Percentiles rank a stretch among this genome's conserved stretches.
phyloP scores from a whole-genome alignment of 2,888 invertebrate genomes.

The Lucinisca nassula region DNA sequence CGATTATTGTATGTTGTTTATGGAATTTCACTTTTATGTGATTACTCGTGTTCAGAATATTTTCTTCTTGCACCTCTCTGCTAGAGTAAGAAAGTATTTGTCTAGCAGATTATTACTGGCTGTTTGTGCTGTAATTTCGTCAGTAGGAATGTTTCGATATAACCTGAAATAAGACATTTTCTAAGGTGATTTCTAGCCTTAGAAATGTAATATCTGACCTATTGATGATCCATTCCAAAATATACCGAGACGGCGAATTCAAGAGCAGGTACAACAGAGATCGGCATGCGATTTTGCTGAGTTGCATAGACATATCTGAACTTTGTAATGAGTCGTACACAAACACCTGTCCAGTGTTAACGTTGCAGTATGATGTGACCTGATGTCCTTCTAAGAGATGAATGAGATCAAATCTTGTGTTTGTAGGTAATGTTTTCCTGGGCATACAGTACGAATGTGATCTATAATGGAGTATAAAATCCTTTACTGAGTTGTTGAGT shows the following conservation, averaged over 20 bases:
- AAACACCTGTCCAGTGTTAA: not conserved
- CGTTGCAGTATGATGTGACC: conserved; percentile 26
- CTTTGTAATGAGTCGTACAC: conserved; percentile 26
- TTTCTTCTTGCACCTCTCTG: not conserved
- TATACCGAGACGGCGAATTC: conserved; percentile 23
- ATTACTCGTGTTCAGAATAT: not conserved
- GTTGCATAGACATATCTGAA: conserved; percentile 16
- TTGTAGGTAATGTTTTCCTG: too few species aligned
- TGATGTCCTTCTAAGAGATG: conserved; percentile 26
- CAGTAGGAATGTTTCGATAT: conserved; percentile 17
- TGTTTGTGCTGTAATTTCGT: not conserved
- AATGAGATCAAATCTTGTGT: too few species aligned
- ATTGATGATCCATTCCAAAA: conserved; percentile 13
- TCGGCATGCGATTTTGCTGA: conserved; percentile 2
- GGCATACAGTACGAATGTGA: too few species aligned
- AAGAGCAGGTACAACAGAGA: conserved; percentile 22
- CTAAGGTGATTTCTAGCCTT: conserved; percentile 7
- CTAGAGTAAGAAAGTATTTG: conserved; percentile 7
- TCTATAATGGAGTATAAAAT: too few species aligned
- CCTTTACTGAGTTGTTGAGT: too few species aligned
- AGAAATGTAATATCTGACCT: conserved; percentile 3
- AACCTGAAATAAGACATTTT: not conserved
- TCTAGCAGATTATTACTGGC: not conserved
- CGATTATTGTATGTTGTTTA: not conserved
- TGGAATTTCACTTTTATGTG: not conserved